Evolutionary conservation across 1,140 invertebrate genomes (phyloP), one percentile per base, ranked within the genome.

Genomic region (Ostrea edulis): DNA sequence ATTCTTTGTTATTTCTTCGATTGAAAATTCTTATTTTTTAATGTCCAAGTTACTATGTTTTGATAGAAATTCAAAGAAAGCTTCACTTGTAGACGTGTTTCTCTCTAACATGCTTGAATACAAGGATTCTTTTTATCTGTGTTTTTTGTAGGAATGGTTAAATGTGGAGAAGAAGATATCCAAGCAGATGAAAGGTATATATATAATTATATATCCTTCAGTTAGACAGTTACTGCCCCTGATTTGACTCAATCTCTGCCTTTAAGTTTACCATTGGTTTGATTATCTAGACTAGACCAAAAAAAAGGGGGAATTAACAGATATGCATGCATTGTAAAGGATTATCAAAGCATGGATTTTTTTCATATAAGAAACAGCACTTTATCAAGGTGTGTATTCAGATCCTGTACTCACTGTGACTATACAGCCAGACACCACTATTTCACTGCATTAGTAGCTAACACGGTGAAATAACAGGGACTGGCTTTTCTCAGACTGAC

Each of bases 121-220:
- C 22, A 53, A 77, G 9, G 14, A 86, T 52, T 71, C 25, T 87
- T 14, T 51, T 5, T 81, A 9, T 0, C 54, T 82, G 51, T 51
- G 62, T 71, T 12, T 84, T 9, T 89, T 89, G 35, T 8, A 89
- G 88, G 68, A 65, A 51, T 89, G 88, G 88, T 82, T 89, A 58
- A 89, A 89, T 85, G 54, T 65, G 65, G 65, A 87, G 20, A 89
- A 89, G 58, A 89, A 87, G 58, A 86, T 89, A 65, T 89, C 88
- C 22, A 89, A 89, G 52, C 88, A 89, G 51, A 68, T 89, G 44
- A 89, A 89, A 85, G 84, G 86, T 87, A 89, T 68, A n/a, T n/a
- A n/a, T n/a, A n/a, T n/a, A n/a, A n/a, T n/a, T n/a, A n/a, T n/a
- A n/a, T n/a, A n/a, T n/a, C n/a, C n/a, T 29, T 86, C 20, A 51